Evolutionary conservation across 2,113 vertebrate species (phyloP), one percentile per base, ranked within the genome.

Genomic region (Heterochromis multidens): DNA sequence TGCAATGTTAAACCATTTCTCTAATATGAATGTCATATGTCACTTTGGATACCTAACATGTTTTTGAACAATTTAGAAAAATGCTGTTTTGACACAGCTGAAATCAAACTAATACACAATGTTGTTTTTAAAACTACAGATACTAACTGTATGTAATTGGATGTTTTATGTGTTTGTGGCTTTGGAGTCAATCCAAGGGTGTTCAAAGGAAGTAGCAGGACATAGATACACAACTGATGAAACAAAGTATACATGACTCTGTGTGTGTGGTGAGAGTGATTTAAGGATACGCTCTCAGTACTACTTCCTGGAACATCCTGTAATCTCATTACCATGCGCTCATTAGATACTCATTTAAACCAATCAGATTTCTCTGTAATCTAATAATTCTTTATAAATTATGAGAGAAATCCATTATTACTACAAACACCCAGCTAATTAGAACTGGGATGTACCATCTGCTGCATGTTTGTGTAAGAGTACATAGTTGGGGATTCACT

Each of bases 301-400:
- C 83, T 59, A 81, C 91, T 95, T 95, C 95, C 94, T 95, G 95
- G 90, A 93, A 93, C 92, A 94, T 92, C 79, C 56, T 87, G 85
- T 88, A 95, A 95, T 91, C 82, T 91, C 54, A 89, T 95, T 94
- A 93, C 16, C 80, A 61, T 27, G 65, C 70, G 37, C 87, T 94
- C 93, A 93, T 95, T 94, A 94, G 85, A 87, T 72, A 65, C 86
- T 94, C 83, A 93, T 95, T 95, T 90, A 83, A 87, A 91, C 92
- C 91, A 93, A 94, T 95, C 84, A 81, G 77, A 93, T 82, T 84
- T 84, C 78, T 80, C 72, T 77, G 63, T 94, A 93, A 95, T 95
- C 63, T 3, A 93, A 95, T 95, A 59, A 91, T 77, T 87, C 76
- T 8, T 16, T 79, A 90, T 93, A 90, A 88, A 93, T 94, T 84